Evolutionary conservation across 2,888 invertebrate genomes (phyloP), one percentile per base, ranked within the genome.

Genomic region (Drosophila subquinaria): DNA sequence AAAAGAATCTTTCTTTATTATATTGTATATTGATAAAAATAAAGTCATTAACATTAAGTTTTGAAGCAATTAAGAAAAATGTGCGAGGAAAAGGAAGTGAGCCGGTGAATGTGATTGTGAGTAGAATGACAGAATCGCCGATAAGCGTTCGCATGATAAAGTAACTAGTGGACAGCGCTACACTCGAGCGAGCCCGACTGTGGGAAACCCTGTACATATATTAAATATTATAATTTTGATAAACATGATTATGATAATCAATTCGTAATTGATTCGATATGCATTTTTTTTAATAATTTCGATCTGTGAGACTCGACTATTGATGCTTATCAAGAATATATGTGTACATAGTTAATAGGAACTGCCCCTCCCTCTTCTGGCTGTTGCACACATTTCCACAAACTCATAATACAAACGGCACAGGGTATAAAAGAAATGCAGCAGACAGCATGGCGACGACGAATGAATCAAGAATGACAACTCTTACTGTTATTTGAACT

Each of bases 361-460:
- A 27, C 27, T 27, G 27, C 0, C 27, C 5, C 27, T 27, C 27
- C 5, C 27, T 30, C 8, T 30, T 30, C 30, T 30, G 8, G 2
- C 8, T n/a, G 38, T 15, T 15, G 8, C 15, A n/a, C 15, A 15
- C 40, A 15, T 40, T 17, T 51, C 8, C 6, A 62, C 59, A 73
- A 60, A 30, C 10, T 15, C 4, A 9, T 30, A 5, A 15, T 10
- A 30, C 15, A 10, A 15, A 2, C 2, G 2, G 5, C 9, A 38
- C 27, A 48, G 48, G 30, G 48, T 48, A 48, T 48, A 10, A 4
- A 42, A 50, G 5, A 43, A 13, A 1, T 35, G 1, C 35, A n/a
- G 33, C 36, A 69, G 65, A 66, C 66, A 53, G 66, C 67, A 55
- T 65, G 76, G 64, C 75, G 65, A 4, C 71, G 13, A 8, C 2